Base-by-base conservation (phyloP, 2,113 vertebrate genomes). In the Equus przewalskii region DNA sequence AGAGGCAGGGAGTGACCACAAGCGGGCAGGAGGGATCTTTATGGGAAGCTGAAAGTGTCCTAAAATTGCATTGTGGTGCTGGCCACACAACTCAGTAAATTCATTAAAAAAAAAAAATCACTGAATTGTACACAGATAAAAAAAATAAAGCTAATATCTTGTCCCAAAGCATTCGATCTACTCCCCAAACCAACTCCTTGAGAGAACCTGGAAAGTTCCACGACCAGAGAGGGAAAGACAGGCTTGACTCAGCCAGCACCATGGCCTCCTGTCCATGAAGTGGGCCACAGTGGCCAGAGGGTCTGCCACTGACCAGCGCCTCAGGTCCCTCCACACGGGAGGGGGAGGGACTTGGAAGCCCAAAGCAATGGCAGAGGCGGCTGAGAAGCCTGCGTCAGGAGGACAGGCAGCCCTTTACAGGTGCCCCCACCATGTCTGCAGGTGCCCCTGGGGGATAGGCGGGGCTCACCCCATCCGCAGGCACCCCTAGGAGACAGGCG, bases 1-100 rank as follows among this genome's bases (percentile, higher is more conserved):
- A 58, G n/a, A 8, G 1, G 18, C 0, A 0, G 22, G 24, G n/a
- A 49, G 16, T 3, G 58, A 8, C 36, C 19, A 36, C 54, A 13
- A 21, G 28, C 7, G 24, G 51, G 22, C 30, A 41, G 1, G 13
- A 69, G 11, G 36, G 28, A 2, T 33, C 60, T 33, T 64, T 21
- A 5, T 1, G 7, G 46, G 12, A 28, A 5, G 44, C 24, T 4
- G 11, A n/a, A 30, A 41, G 36, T 9, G 5, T 16, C 67, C 56
- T n/a, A 28, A 64, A 28, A 1, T 28, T 10, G 8, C 22, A 15
- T 12, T 30, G 9, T 18, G 18, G 21, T 6, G 7, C 14, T 44
- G 28, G 56, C 0, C 51, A 33, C 54, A 21, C 5, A 33, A 7
- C 5, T 18, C 51, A 62, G 46, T 14, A 49, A 44, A 69, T 69